phyloP scores from a whole-genome alignment of 2,888 invertebrate species.

The Boloria selene region DNA sequence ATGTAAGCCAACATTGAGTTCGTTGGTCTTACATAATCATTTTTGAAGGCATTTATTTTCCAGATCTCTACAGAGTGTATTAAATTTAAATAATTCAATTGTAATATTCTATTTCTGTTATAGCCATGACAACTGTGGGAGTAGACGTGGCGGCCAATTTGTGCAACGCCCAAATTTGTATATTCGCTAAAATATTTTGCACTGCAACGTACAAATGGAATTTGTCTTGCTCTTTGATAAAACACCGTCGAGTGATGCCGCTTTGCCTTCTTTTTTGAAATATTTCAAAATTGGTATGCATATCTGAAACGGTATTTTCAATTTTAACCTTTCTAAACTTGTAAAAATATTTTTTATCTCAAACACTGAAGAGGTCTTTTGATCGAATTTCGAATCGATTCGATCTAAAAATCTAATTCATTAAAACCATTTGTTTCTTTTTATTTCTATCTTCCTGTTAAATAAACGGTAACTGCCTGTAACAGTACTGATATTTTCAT shows the following conservation, averaged over 20 bases:
- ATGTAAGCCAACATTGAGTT: conserved; percentile 48
- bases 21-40: conserved; percentile 41
- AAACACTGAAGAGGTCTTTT: conserved; percentile 15
- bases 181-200: conserved; percentile 34
- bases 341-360: conserved; percentile 17
- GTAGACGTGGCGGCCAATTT: conserved; percentile 24
- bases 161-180: conserved; percentile 28
- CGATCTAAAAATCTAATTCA: conserved; percentile 2
- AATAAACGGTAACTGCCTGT: neutral
- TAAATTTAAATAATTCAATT: conserved; percentile 69
- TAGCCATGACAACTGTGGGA: conserved; percentile 24
- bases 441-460: neutral
- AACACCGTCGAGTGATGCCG: conserved; percentile 21
- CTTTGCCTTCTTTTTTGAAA: conserved; percentile 16
- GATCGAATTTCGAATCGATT: conserved; percentile 11
- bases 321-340: conserved; percentile 17
- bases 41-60: conserved; percentile 41
- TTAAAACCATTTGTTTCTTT: conserved; percentile 10
- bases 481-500: too few species aligned
- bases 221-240: conserved; percentile 34
- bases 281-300: conserved; percentile 18
- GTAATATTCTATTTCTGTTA: conserved; percentile 54
- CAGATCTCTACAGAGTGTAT: conserved; percentile 37
- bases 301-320: conserved; percentile 18
- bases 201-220: conserved; percentile 29